Evolutionary conservation across 2,888 invertebrate genomes (phyloP).

Genomic region (Suillia variegata): DNA sequence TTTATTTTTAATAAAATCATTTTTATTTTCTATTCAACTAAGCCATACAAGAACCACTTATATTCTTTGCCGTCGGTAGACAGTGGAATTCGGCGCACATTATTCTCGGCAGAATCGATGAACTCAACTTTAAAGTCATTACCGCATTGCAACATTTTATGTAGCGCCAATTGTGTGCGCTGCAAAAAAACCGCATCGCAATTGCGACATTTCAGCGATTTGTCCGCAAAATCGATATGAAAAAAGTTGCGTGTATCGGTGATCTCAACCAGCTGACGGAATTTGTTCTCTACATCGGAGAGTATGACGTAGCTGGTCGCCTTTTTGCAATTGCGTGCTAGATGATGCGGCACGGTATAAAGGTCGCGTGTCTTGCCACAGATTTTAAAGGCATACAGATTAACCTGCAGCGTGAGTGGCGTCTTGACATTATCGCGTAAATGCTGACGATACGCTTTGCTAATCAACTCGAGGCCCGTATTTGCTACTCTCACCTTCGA

Average conservation of each 20-base stretch:
- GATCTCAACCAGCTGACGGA: background rate
- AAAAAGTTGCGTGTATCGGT: background rate
- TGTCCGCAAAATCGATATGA: background rate
- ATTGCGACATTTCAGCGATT: background rate
- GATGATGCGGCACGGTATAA: conserved; percentile 91
- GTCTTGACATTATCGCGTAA: too few relatives aligned
- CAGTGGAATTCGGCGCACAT: background rate
- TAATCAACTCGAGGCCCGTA: too few relatives aligned
- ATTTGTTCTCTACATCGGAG: background rate
- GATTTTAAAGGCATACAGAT: conserved; percentile 81
- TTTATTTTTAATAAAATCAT: too few relatives aligned
- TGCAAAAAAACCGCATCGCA: background rate
- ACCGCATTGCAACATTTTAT: conserved; percentile 1
- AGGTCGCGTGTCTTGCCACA: conserved; percentile 92
- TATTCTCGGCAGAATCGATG: background rate
- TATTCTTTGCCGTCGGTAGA: too few relatives aligned
- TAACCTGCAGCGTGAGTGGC: too few relatives aligned
- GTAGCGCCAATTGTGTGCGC: background rate
- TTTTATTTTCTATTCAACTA: too few relatives aligned
- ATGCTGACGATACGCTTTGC: too few relatives aligned
- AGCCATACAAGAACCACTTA: too few relatives aligned
- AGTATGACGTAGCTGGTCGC: conserved; percentile 62
- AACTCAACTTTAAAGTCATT: background rate
- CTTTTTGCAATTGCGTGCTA: conserved; percentile 82
- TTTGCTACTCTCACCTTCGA: too few relatives aligned